Base-by-base conservation (phyloP, 2,888 invertebrate genomes). In the Cosmia trapezina region DNA sequence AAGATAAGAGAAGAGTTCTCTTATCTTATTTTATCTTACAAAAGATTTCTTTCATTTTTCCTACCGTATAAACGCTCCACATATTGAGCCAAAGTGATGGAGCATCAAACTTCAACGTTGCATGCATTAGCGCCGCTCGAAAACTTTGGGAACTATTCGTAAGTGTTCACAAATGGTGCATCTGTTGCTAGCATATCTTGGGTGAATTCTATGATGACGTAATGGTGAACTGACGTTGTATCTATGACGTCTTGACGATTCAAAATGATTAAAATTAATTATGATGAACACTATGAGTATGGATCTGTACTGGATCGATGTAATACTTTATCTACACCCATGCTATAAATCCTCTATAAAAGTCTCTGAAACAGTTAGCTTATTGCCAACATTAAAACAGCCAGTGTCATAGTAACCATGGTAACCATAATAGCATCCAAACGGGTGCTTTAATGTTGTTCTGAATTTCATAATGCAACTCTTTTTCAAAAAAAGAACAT, bases 111-210 rank as follows among this genome's bases (percentile, higher is more conserved):
- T 79, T 67, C 45, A 12, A 33, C 70, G 22, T 17, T 1, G 22
- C 63, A 11, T 75, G 56, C 70, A 79, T 79, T 70, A 75, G 63
- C 19, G 22, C 56, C 57, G 47, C 54, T 69, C n/a, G 41, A 59
- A 47, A 62, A 69, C 70, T 79, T 61, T 11, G 7, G 4, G 37
- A 74, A 80, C 68, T 70, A 56, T 64, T 43, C n/a, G n/a, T 67
- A 75, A 80, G 65, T 70, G 62, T n/a, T 57, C 43, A 12, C 45
- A 33, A 47, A n/a, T 7, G 41, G 8, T 47, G 28, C 66, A 67
- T 67, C 49, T 59, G 72, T 43, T 43, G 33, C 45, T 53, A 12
- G 17, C 17, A 14, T 14, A 14, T 22, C 62, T 33, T 43, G 9
- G 22, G 37, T 22, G 41, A 33, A 14, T 51, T 59, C 56, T 70